Base-by-base conservation (phyloP, 2,113 vertebrate species). In the Glareola pratincola region DNA sequence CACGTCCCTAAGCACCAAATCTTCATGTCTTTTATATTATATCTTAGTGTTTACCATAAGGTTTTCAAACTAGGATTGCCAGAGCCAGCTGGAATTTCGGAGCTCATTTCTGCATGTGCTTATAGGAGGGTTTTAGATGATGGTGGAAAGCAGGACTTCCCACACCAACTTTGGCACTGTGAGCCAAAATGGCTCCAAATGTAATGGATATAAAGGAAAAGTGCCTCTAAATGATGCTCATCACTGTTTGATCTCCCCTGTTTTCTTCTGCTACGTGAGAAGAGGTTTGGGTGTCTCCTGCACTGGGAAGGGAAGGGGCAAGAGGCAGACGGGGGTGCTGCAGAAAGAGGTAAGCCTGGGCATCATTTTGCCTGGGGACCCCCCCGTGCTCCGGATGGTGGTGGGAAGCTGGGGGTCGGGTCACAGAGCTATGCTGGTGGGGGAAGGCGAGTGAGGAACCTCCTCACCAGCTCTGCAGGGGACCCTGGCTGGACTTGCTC, bases 361-460 rank as follows among this genome's bases (percentile, higher is more conserved):
- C 12, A 32, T 8, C 0, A 0, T 18, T 91, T 80, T 48, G 4
- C 29, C 14, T 18, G 39, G 36, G 45, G 37, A 62, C 4, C 3
- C 8, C n/a, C 26, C 3, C n/a, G 14, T 29, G 23, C 32, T 88
- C 7, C 1, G 1, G 39, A 24, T 0, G 4, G 26, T 0, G 9
- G 9, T 9, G 23, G 23, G 39, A 22, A 82, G 37, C 56, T 0
- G 14, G 32, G 15, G 41, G 11, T 39, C 39, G 8, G 8, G 26
- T 47, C 74, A 47, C 39, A 37, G 51, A 60, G 23, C 5, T 0
- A 0, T 19, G 57, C 43, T 54, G 39, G 19, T 32, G 19, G 18
- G 29, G 51, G 11, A 74, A 63, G 17, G 9, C 1, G 5, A 22
- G 19, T 30, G 23, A 86, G 45, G n/a, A 94, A 64, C 20, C 10